Conservation (phyloP, 1,140 invertebrate species). For the Oncopodura yosiiana region DNA sequence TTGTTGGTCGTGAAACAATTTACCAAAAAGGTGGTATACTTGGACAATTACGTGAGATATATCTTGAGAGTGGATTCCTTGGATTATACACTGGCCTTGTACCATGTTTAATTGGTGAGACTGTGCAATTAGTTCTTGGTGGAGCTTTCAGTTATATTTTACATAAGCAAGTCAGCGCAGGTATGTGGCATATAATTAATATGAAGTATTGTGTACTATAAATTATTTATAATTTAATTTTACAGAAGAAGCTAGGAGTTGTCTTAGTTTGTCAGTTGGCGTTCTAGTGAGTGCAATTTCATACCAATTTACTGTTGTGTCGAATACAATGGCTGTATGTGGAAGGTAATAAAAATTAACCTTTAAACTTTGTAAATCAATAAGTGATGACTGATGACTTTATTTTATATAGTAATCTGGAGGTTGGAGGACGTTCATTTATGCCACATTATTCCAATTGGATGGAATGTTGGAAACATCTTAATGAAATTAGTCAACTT, state of each 20-base stretch:
- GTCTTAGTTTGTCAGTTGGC: no score
- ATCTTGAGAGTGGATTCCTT: slow-evolving; percentile 63
- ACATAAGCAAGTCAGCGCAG: slow-evolving; percentile 64
- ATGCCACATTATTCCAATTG: slow-evolving; percentile 71
- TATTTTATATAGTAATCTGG: slow-evolving; percentile 47
- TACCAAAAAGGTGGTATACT: slow-evolving; percentile 46
- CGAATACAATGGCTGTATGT: slow-evolving; percentile 69
- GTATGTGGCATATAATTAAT: slow-evolving; percentile 47
- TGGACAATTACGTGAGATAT: slow-evolving; percentile 64
- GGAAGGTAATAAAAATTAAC: not conserved
- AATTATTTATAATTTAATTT: slow-evolving; percentile 24
- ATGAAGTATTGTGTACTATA: slow-evolving; percentile 41
- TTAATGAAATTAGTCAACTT: slow-evolving; percentile 59
- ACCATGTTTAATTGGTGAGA: slow-evolving; percentile 68
- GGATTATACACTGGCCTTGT: slow-evolving; percentile 77
- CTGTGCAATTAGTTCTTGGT: slow-evolving; percentile 58
- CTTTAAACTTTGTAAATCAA: slow-evolving; percentile 6
- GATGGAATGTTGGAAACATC: slow-evolving; percentile 66
- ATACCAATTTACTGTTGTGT: slow-evolving; percentile 77
- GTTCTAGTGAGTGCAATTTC: slow-evolving; percentile 63
- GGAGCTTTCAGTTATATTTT: slow-evolving; percentile 62
- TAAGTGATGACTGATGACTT: slow-evolving; percentile 11
- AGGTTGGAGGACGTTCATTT: slow-evolving; percentile 61
- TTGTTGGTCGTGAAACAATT: slow-evolving; percentile 65
- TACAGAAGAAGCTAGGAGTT: no score